Evolutionary conservation across 1,140 invertebrate genomes (phyloP).

Genomic region (Holotrichia oblita): DNA sequence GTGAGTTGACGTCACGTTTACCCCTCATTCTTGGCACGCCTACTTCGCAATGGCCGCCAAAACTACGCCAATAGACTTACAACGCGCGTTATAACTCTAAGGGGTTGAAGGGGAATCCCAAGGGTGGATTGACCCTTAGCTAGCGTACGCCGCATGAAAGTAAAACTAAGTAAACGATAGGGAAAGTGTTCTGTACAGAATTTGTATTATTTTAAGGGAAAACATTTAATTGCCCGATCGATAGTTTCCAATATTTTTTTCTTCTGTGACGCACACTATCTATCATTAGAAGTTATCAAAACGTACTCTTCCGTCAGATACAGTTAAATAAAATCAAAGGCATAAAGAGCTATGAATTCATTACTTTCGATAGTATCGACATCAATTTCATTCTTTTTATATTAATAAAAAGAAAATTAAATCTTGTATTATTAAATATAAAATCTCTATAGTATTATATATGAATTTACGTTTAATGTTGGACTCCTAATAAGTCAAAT

Average conservation of each 20-base stretch:
- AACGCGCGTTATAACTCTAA: neutral
- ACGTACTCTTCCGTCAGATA: neutral
- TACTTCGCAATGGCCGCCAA: conserved; percentile 37
- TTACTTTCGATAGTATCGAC: no score
- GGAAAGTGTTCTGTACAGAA: conserved; percentile 36
- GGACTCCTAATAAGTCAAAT: no score
- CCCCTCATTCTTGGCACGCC: conserved; percentile 40
- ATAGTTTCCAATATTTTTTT: conserved; percentile 34
- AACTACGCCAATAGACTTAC: conserved; percentile 23
- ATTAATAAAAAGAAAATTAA: no score
- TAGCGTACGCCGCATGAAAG: conserved; percentile 31
- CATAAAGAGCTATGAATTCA: no score
- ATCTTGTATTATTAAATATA: no score
- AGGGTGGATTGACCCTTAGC: conserved; percentile 40
- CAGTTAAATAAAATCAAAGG: no score
- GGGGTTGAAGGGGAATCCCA: conserved; percentile 40
- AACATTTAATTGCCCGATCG: conserved; percentile 34
- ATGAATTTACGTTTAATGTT: no score
- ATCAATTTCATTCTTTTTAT: no score
- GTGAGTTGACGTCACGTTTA: conserved; percentile 39
- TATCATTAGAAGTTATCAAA: neutral
- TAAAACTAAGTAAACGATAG: conserved; percentile 42
- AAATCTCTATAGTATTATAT: no score
- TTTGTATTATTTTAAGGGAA: conserved; percentile 37
- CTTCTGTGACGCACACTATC: neutral